These are phyloP conservation scores for Maniola hyperantus DNA, from an alignment of 2,888 invertebrate species.

Conservation along the genomic window DNA sequence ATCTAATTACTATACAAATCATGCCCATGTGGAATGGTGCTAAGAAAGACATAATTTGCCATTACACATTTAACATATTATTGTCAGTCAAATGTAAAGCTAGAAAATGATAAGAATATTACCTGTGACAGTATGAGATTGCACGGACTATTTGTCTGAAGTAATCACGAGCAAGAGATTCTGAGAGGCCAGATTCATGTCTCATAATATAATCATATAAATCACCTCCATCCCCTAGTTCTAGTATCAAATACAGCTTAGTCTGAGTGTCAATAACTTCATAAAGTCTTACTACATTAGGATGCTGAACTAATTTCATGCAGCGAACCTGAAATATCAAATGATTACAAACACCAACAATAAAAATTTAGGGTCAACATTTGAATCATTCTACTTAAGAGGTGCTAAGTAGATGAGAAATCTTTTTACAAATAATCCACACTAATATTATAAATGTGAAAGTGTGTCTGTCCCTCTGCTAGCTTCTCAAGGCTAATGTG, in stretches of 20 bases:
- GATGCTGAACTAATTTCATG: slow-evolving; percentile 99
- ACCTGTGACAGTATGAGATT: slow-evolving; percentile 98
- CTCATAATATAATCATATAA: slow-evolving; percentile 99
- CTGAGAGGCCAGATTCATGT: slow-evolving; percentile 94
- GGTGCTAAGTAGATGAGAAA: no score
- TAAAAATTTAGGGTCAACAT: no score
- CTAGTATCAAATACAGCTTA: slow-evolving; percentile 97
- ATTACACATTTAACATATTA: not conserved
- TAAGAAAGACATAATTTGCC: slow-evolving; percentile 6
- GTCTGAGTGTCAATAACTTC: slow-evolving; percentile 99
- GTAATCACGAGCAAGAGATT: slow-evolving; percentile 93
- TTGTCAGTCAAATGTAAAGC: not conserved
- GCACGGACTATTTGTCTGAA: slow-evolving; percentile 98
- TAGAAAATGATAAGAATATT: slow-evolving; percentile 58
- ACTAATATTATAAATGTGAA: no score
- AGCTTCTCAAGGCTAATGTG: no score
- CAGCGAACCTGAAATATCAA: slow-evolving; percentile 88
- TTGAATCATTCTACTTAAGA: no score
- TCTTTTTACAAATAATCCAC: no score
- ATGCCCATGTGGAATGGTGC: no score
- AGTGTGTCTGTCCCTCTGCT: no score
- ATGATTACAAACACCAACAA: not conserved
- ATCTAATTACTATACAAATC: no score
- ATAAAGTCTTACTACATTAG: slow-evolving; percentile 98
- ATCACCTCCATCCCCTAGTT: slow-evolving; percentile 99